Percentiles rank a stretch among this genome's conserved stretches.
Evolutionary conservation across 2,888 invertebrate species (phyloP).

Genomic region (Neoscelio sp.): DNA sequence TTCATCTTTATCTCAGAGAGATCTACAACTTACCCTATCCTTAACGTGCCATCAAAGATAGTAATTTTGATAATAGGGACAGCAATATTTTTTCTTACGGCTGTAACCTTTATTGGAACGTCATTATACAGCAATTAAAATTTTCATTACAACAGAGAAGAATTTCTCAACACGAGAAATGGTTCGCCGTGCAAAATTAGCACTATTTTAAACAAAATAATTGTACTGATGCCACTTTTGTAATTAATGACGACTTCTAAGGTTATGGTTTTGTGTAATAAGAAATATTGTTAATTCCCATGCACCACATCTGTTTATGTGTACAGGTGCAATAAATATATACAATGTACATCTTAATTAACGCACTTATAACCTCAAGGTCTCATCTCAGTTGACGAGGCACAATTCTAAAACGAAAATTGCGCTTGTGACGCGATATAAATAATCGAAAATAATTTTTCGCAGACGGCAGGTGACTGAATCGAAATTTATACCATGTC

Average conservation of each 20-base stretch:
- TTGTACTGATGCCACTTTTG: conserved; percentile 13
- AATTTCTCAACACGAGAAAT: conserved; percentile 2
- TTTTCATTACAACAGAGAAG: conserved; percentile 12
- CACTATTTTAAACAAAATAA: conserved; percentile 4
- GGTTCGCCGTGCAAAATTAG: too few species aligned
- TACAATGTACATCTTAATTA: conserved; percentile 61
- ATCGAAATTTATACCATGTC: conserved; percentile 14
- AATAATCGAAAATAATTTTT: conserved; percentile 52
- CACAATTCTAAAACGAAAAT: conserved; percentile 38
- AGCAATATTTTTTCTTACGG: background rate
- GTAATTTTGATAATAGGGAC: conserved; percentile 52
- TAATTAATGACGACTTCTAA: conserved; percentile 6
- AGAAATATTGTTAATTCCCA: conserved; percentile 18
- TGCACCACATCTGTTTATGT: conserved; percentile 46
- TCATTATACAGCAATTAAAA: conserved; percentile 3
- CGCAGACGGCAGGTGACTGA: conserved; percentile 27
- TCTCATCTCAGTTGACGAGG: conserved; percentile 50
- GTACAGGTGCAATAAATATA: conserved; percentile 47
- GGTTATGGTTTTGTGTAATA: background rate
- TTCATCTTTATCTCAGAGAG: conserved; percentile 30
- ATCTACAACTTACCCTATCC: conserved; percentile 38
- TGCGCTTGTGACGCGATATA: conserved; percentile 24
- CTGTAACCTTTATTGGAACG: background rate
- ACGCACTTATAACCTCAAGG: conserved; percentile 49
- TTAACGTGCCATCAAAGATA: conserved; percentile 36